Percentiles rank a stretch among this genome's conserved stretches.
Evolutionary conservation across 2,113 vertebrate genomes (phyloP).

Genomic region (Recurvirostra avosetta): DNA sequence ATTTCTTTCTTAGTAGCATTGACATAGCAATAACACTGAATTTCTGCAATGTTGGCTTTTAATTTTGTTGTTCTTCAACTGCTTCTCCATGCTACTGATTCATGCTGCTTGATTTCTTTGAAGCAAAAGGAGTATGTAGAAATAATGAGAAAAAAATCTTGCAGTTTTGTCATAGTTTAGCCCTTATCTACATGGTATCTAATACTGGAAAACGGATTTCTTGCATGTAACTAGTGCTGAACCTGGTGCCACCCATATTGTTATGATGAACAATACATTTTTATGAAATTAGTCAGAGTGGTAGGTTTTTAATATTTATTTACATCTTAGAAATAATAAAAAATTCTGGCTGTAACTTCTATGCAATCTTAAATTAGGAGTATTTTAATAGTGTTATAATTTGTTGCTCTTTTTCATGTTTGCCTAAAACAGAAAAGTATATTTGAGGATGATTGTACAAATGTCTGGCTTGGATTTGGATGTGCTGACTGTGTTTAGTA

Average conservation of each 20-base stretch:
- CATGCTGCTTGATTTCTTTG: not conserved
- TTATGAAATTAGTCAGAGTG: not conserved
- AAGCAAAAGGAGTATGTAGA: not conserved
- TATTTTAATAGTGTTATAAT: not conserved
- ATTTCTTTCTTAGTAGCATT: not conserved
- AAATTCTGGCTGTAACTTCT: not conserved
- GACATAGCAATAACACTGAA: not conserved
- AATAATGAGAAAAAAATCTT: not conserved
- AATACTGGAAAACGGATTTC: not conserved
- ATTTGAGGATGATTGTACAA: not conserved
- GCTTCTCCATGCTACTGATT: not conserved
- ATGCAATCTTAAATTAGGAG: not conserved
- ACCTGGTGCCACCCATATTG: not conserved
- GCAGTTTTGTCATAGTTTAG: not conserved
- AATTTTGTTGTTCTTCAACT: not conserved
- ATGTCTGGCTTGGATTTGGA: not conserved
- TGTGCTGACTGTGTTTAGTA: not conserved
- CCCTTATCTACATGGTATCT: not conserved
- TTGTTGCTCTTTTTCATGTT: not conserved
- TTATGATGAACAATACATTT: not conserved
- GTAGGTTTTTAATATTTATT: not conserved
- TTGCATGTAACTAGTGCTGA: not conserved
- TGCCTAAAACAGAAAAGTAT: not conserved
- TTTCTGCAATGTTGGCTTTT: not conserved
- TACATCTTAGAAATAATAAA: not conserved